phyloP scores from a whole-genome alignment of 2,113 vertebrate genomes.

The Indri indri region DNA sequence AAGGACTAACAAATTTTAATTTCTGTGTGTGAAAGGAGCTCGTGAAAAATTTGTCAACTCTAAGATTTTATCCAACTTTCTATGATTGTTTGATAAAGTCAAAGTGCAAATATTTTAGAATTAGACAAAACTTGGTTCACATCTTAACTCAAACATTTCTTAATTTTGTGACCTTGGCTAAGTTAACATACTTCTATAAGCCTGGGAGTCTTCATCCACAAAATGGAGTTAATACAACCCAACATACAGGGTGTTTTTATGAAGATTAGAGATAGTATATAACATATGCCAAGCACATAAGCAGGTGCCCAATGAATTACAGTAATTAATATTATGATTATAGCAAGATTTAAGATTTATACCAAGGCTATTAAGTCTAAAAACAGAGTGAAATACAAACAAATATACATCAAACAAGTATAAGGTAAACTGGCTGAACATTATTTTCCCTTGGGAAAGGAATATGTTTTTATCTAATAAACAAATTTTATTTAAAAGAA shows the following conservation, averaged over 20 bases:
- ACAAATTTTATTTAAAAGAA: background rate
- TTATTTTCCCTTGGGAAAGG: background rate
- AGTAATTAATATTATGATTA: background rate
- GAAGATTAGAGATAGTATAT: background rate
- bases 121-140: background rate
- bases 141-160: background rate
- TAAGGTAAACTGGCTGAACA: background rate
- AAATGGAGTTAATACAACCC: background rate
- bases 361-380: background rate
- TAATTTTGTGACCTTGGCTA: background rate
- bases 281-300: too few species aligned
- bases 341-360: background rate
- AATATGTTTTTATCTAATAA: background rate
- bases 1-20: background rate
- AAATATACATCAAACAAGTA: background rate
- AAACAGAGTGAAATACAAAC: background rate
- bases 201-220: background rate
- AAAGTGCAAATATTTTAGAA: background rate
- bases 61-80: background rate
- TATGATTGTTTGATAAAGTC: background rate
- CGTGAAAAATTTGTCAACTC: background rate
- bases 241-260: accelerated
- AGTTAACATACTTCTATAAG: background rate
- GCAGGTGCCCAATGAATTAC: background rate
- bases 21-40: background rate